Evolutionary conservation across 2,113 vertebrate genomes (phyloP).

Genomic region (Balaenoptera acutorostrata): DNA sequence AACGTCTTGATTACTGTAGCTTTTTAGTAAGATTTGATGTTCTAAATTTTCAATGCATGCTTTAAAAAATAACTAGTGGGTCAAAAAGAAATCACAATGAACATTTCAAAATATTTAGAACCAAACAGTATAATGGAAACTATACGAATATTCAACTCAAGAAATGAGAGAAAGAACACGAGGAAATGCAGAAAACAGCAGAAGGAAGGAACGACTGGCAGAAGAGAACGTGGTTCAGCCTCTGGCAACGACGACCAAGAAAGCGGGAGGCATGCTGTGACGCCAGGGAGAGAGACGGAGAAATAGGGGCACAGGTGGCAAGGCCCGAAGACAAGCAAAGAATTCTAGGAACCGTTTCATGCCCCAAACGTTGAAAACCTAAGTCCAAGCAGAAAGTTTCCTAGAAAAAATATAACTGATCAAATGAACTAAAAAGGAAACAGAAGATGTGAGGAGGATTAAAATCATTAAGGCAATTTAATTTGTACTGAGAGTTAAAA

Average conservation of each 20-base stretch:
- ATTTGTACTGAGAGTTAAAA: neutral
- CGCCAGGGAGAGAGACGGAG: neutral
- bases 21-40: neutral
- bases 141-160: neutral
- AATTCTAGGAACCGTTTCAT: neutral
- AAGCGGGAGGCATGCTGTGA: neutral
- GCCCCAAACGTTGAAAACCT: neutral
- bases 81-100: neutral
- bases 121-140: neutral
- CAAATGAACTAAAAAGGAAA: too few species aligned
- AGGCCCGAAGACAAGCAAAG: neutral
- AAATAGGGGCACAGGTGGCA: neutral
- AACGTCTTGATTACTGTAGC: too few species aligned
- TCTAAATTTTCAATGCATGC: neutral
- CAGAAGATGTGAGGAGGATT: neutral
- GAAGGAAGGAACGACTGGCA: neutral
- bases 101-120: neutral
- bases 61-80: neutral
- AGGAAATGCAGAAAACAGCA: neutral
- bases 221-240: neutral
- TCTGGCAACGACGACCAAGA: neutral
- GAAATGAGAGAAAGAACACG: neutral
- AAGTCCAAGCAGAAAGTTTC: neutral
- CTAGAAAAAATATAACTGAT: neutral
- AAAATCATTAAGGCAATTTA: neutral